A percentile compares a stretch with the other conserved stretches of the same genome.
These are phyloP conservation scores for Poecile atricapillus DNA, from an alignment of 2,113 vertebrate species.

Conservation along the genomic window DNA sequence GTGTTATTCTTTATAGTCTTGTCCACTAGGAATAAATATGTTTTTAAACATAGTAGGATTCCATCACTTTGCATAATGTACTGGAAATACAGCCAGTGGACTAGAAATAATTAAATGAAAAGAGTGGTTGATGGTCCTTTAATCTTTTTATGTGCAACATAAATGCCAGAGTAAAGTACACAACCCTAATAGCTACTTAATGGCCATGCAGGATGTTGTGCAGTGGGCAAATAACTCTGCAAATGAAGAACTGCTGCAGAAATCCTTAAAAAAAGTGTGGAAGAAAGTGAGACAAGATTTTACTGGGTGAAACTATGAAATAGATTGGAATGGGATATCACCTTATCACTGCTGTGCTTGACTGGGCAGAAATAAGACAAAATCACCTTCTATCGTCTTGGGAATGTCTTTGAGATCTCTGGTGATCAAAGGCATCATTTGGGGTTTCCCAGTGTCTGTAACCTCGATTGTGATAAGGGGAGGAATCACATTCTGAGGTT, in stretches of 20 bases:
- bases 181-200: not conserved
- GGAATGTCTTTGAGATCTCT: not conserved
- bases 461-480: not conserved
- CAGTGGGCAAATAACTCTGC: not conserved
- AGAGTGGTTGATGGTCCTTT: not conserved
- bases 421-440: not conserved
- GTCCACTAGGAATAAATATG: not conserved
- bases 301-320: not conserved
- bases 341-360: not conserved
- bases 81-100: not conserved
- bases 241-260: not conserved
- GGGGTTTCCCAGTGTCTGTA: not conserved
- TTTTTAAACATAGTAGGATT: not conserved
- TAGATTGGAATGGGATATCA: not conserved
- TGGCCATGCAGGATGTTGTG: not conserved
- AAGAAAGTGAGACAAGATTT: not conserved
- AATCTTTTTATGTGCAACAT: not conserved
- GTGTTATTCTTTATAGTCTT: not conserved
- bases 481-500: not conserved
- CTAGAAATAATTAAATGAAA: conserved; percentile 3
- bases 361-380: not conserved
- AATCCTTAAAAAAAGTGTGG: not conserved
- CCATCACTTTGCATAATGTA: not conserved
- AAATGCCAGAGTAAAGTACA: not conserved
- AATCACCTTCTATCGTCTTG: not conserved